phyloP scores from a whole-genome alignment of 2,888 invertebrate genomes.

The Brenthis ino region DNA sequence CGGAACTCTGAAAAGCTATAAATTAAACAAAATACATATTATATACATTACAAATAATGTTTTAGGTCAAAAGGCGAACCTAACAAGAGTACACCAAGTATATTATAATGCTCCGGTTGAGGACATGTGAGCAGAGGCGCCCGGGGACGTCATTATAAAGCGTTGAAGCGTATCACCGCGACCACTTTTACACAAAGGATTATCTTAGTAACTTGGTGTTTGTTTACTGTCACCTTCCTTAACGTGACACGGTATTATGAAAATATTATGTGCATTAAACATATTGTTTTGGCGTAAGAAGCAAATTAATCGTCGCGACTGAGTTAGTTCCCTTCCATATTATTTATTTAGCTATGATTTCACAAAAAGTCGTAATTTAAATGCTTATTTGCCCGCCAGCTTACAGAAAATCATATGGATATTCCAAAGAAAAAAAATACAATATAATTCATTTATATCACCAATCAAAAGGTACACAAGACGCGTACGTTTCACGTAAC shows the following conservation, averaged over 20 bases:
- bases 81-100: constrained; percentile 17
- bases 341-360: no score
- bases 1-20: no score
- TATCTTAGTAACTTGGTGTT: constrained; percentile 27
- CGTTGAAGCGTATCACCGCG: constrained; percentile 54
- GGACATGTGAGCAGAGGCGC: constrained; percentile 48
- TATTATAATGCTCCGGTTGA: constrained; percentile 21
- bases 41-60: neutral
- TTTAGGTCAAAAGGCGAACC: constrained; percentile 15
- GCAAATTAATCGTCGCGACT: no score
- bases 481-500: constrained; percentile 26
- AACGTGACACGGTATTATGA: constrained; percentile 9
- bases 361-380: no score
- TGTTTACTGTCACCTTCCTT: constrained; percentile 14
- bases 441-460: neutral
- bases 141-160: constrained; percentile 70
- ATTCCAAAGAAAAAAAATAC: no score
- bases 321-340: no score
- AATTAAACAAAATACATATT: no score
- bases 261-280: constrained; percentile 22
- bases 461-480: constrained; percentile 9
- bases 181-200: constrained; percentile 30
- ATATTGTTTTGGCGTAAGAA: neutral
- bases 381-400: no score
- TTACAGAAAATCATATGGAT: no score